Evolutionary conservation across 2,113 vertebrate species (phyloP).

Genomic region (Periophthalmus modestus): DNA sequence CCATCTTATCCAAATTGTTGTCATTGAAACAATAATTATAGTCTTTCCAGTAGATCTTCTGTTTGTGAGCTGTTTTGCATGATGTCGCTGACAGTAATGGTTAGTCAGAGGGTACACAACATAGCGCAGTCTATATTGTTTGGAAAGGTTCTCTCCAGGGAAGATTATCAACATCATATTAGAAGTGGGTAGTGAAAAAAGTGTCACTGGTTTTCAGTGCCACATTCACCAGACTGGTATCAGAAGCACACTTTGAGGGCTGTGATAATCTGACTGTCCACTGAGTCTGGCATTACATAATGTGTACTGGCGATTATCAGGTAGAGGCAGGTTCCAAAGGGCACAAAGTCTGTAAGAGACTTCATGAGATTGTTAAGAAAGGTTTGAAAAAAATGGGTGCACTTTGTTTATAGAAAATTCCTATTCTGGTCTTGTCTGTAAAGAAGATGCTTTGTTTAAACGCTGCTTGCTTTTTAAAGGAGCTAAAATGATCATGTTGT

Average conservation of each 20-base stretch:
- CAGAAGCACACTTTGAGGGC: slow-evolving; percentile 8
- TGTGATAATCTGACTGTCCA: slow-evolving; percentile 23
- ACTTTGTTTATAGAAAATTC: background rate
- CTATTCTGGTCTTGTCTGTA: background rate
- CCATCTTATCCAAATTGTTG: background rate
- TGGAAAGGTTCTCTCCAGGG: background rate
- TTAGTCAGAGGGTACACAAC: slow-evolving; percentile 5
- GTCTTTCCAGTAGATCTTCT: background rate
- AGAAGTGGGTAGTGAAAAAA: background rate
- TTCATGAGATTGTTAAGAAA: background rate
- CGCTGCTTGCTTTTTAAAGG: background rate
- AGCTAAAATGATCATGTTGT: background rate
- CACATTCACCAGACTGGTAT: slow-evolving; percentile 13
- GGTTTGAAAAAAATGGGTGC: no score
- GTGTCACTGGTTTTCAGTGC: slow-evolving; percentile 1
- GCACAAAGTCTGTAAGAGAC: slow-evolving; percentile 30
- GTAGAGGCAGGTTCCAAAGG: slow-evolving; percentile 53
- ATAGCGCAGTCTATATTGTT: background rate
- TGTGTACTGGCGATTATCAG: slow-evolving; percentile 55
- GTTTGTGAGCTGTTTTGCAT: slow-evolving; percentile 7
- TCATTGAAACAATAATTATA: background rate
- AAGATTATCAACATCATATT: background rate
- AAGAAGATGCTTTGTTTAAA: background rate
- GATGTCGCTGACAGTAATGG: slow-evolving; percentile 16
- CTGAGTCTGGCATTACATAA: slow-evolving; percentile 34